Evolutionary conservation across 2,797 vertebrate genomes (phyloP).

Genomic region (Gobionotothen gibberifrons): DNA sequence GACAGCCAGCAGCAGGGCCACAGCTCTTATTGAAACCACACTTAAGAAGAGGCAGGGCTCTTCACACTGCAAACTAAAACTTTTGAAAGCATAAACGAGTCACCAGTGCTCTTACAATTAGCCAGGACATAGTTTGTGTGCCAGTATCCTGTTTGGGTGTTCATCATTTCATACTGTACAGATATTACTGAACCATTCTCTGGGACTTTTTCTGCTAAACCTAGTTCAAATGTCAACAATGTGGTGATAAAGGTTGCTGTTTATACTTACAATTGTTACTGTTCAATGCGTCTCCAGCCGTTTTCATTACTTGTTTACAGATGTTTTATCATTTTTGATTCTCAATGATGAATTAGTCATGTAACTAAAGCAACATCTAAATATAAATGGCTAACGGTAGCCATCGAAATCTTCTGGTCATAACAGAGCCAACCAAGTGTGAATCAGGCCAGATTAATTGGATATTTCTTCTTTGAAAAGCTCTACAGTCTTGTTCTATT

Average conservation of each 20-base stretch:
- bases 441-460: no score
- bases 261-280: not conserved
- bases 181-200: not conserved
- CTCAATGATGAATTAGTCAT: no score
- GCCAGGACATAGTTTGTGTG: no score
- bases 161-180: not conserved
- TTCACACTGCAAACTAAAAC: not conserved
- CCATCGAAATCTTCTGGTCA: not conserved
- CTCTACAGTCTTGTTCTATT: not conserved
- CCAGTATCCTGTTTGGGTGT: not conserved
- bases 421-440: no score
- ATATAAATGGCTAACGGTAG: not conserved
- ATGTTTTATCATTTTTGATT: not conserved
- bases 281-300: no score
- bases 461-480: not conserved
- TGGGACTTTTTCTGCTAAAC: not conserved
- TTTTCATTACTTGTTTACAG: not conserved
- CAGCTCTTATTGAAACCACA: not conserved
- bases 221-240: not conserved
- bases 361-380: not conserved
- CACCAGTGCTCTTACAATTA: not conserved
- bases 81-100: not conserved
- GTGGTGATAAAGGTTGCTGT: not conserved
- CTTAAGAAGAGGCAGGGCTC: constrained; percentile 1
- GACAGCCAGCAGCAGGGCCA: constrained; percentile 24